Conservation (phyloP, 2,888 invertebrate genomes). For the Athetis lepigone region DNA sequence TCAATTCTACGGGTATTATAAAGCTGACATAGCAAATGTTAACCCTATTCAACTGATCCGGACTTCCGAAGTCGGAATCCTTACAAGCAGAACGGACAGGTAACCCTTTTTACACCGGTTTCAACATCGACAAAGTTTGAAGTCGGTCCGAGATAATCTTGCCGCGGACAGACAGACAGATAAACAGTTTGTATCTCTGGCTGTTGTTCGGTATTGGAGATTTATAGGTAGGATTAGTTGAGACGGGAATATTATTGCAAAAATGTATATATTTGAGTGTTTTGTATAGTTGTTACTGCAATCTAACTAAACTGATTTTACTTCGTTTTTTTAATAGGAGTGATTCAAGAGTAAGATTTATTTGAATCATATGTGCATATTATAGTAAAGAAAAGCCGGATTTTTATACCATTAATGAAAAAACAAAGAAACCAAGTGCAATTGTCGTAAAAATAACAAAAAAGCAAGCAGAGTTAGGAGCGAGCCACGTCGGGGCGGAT, state of each 20-base stretch:
- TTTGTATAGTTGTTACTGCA: background rate
- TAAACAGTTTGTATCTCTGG: conserved; percentile 48
- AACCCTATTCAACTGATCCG: conserved; percentile 32
- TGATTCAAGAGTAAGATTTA: no score
- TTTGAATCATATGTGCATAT: no score
- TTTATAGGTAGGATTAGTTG: background rate
- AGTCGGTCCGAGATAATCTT: conserved; percentile 52
- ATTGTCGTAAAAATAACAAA: conserved; percentile 24
- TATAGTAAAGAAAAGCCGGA: no score
- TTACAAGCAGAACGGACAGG: conserved; percentile 46
- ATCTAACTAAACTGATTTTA: no score
- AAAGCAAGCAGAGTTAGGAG: conserved; percentile 13
- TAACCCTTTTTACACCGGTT: conserved; percentile 56
- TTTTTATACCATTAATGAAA: conserved; percentile 18
- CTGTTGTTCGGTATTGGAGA: conserved; percentile 23
- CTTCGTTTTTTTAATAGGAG: no score
- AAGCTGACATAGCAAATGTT: conserved; percentile 15
- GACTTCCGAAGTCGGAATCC: conserved; percentile 30
- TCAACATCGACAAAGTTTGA: conserved; percentile 52
- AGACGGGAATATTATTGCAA: background rate
- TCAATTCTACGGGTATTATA: conserved; percentile 6
- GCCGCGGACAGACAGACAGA: conserved; percentile 47
- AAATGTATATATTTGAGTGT: background rate
- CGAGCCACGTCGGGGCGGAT: conserved; percentile 6
- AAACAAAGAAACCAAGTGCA: conserved; percentile 26